These are phyloP conservation scores for Dryocosmus kuriphilus DNA, from an alignment of 2,888 invertebrate genomes.

Conservation along the genomic window DNA sequence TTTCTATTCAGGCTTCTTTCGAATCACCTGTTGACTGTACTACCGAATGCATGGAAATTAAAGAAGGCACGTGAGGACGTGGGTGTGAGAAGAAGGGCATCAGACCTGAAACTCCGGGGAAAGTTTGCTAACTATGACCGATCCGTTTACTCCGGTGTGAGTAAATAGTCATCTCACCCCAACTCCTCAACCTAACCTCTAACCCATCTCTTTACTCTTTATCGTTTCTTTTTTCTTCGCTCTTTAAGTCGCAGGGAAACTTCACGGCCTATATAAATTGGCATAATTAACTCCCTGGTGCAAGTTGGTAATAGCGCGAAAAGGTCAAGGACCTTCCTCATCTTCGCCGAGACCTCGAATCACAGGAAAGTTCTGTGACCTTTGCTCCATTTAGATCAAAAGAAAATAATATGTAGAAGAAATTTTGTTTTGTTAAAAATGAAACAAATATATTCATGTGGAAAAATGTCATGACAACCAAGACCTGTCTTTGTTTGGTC, in stretches of 20 bases:
- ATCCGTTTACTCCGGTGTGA: conserved; percentile 51
- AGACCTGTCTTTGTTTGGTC: too few relatives aligned
- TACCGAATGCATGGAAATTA: conserved; percentile 61
- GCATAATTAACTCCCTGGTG: conserved; percentile 55
- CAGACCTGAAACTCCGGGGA: conserved; percentile 45
- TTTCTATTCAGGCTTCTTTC: conserved; percentile 47
- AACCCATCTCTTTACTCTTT: conserved; percentile 25
- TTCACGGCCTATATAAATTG: conserved; percentile 51
- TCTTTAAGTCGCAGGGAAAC: conserved; percentile 41
- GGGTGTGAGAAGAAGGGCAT: conserved; percentile 31
- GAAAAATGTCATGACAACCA: too few relatives aligned
- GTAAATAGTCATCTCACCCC: conserved; percentile 41
- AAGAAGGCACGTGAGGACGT: conserved; percentile 45
- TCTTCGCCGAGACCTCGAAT: conserved; percentile 40
- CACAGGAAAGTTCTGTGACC: neutral
- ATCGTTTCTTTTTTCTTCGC: conserved; percentile 21
- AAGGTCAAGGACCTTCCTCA: conserved; percentile 50
- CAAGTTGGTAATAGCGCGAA: conserved; percentile 20
- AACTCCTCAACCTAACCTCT: conserved; percentile 44
- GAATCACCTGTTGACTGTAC: conserved; percentile 64
- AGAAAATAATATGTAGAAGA: neutral
- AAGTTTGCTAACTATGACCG: conserved; percentile 58
- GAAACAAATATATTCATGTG: too few relatives aligned
- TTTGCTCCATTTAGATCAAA: neutral
- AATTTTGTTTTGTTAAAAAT: neutral